phyloP scores from a whole-genome alignment of 2,113 vertebrate species.

The Zosterops lateralis region DNA sequence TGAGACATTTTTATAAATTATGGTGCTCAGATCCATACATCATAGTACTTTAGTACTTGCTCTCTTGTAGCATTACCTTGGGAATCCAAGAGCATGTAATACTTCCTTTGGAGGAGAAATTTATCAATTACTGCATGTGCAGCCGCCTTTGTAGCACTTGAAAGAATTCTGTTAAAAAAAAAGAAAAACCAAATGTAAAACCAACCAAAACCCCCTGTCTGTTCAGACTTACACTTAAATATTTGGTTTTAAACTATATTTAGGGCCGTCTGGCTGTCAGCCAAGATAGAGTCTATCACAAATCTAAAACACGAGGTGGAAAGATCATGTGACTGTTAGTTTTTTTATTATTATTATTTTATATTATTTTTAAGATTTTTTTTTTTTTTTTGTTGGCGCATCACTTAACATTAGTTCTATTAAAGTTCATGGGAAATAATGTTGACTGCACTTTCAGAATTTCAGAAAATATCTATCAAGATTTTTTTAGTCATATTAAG shows the following conservation, averaged over 20 bases:
- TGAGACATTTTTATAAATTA: slow-evolving; percentile 22
- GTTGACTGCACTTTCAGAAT: neutral
- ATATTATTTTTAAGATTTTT: neutral
- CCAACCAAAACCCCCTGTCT: neutral
- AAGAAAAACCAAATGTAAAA: neutral
- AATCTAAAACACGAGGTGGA: slow-evolving; percentile 8
- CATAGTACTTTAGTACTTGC: neutral
- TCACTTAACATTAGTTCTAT: neutral
- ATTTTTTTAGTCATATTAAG: neutral
- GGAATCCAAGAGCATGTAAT: slow-evolving; percentile 11
- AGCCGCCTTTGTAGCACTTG: slow-evolving; percentile 10
- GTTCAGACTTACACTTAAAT: slow-evolving; percentile 29
- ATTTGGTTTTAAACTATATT: slow-evolving; percentile 50
- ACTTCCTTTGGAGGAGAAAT: slow-evolving; percentile 34
- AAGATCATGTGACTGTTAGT: neutral
- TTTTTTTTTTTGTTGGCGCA: neutral
- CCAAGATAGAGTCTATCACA: neutral
- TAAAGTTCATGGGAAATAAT: neutral
- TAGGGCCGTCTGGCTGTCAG: neutral
- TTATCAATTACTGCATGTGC: neutral
- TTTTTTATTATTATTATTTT: neutral
- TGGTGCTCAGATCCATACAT: neutral
- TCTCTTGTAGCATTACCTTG: neutral
- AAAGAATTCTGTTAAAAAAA: neutral
- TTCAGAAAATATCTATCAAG: neutral